Evolutionary conservation across 2,888 invertebrate species (phyloP), one percentile per base, ranked within the genome.

Genomic region (Tuta absoluta): DNA sequence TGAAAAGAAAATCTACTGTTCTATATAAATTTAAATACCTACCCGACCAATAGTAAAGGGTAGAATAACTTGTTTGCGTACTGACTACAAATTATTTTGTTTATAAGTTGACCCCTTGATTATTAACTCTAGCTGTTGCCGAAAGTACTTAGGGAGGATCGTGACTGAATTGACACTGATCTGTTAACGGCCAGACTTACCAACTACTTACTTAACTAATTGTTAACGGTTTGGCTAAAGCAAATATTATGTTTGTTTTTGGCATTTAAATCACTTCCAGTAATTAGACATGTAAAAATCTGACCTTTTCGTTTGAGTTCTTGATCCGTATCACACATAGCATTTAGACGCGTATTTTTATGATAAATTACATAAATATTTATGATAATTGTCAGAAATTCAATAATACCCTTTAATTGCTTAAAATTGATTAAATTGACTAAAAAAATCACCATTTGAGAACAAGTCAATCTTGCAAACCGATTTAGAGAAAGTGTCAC

Each of bases 401-500:
- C n/a, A 8, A 4, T 19, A 19, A 37, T 37, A 37, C 37, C 8
- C 8, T 37, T 37, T 37, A n/a, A 48, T 48, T 48, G 17, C n/a
- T n/a, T 12, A 12, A 14, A 48, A 48, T 48, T 48, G 17, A 1
- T 10, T 1, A 17, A 17, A 17, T n/a, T n/a, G n/a, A n/a, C n/a
- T n/a, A n/a, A n/a, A 51, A 17, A 24, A 28, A 56, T n/a, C 11
- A 37, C n/a, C 37, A 33, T 19, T 59, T 3, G 23, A 19, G n/a
- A 12, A 45, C 45, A 23, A 60, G 45, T 45, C 45, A 23, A 45
- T 24, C 58, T 19, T 38, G 41, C 45, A 14, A 38, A 4, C 28
- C 14, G 23, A 41, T 24, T 48, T 38, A 67, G 81, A 74, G 85
- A 85, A 84, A 89, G 88, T 86, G 82, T 84, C 84, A 75, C 82